Evolutionary conservation across 2,113 vertebrate species (phyloP).

Genomic region (Gymnarchus niloticus): DNA sequence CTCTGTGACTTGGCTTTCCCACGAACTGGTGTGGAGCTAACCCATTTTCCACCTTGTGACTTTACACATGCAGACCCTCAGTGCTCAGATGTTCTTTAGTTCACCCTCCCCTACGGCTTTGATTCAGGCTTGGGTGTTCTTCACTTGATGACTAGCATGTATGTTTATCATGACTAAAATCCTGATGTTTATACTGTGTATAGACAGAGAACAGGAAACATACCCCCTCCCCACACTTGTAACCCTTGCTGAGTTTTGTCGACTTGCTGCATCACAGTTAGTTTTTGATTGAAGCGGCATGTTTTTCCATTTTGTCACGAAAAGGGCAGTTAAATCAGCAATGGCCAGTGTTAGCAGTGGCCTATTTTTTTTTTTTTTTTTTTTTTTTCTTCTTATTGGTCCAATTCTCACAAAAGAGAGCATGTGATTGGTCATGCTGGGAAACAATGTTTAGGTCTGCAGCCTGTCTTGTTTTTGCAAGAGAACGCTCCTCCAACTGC

Average conservation of each 20-base stretch:
- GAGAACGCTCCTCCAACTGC: neutral
- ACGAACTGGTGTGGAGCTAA: neutral
- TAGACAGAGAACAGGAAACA: conserved; percentile 17
- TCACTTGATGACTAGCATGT: conserved; percentile 19
- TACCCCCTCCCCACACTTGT: neutral
- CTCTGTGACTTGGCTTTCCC: neutral
- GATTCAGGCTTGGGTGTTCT: neutral
- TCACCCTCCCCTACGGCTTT: neutral
- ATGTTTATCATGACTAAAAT: conserved; percentile 22
- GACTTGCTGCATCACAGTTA: neutral
- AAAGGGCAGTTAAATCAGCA: neutral
- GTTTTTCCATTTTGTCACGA: neutral
- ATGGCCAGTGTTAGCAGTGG: neutral
- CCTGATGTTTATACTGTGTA: conserved; percentile 21
- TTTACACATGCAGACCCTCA: neutral
- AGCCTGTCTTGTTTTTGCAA: neutral
- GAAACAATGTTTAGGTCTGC: neutral
- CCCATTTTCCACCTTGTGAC: neutral
- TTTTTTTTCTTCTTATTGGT: too few species aligned
- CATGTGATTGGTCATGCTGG: neutral
- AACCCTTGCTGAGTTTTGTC: neutral
- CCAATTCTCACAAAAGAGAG: neutral
- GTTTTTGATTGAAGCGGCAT: neutral
- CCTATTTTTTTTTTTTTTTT: neutral
- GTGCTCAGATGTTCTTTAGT: conserved; percentile 10